These are phyloP conservation scores for Hypotaenidia okinawae DNA, from an alignment of 2,797 vertebrate species.

Conservation along the genomic window DNA sequence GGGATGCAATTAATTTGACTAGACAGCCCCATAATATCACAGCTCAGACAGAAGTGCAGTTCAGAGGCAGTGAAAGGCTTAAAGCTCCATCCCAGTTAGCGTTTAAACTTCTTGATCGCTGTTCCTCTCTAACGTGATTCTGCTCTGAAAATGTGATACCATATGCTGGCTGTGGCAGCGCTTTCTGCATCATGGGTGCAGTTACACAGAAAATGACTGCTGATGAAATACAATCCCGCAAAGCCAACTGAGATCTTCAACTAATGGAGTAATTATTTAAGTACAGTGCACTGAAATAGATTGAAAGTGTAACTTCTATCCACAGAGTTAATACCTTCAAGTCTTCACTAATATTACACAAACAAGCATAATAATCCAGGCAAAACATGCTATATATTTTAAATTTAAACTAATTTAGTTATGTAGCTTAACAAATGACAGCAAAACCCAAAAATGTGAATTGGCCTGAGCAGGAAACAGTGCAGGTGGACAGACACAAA, in stretches of 20 bases:
- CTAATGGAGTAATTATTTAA: neutral
- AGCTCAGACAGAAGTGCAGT: constrained; percentile 41
- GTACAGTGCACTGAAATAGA: neutral
- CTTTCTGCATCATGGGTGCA: neutral
- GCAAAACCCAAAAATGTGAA: neutral
- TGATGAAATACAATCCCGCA: neutral
- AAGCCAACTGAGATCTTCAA: neutral
- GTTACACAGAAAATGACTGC: neutral
- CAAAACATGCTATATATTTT: neutral
- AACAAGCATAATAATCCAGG: neutral
- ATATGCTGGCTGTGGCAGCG: neutral
- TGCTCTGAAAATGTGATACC: neutral
- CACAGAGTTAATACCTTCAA: neutral
- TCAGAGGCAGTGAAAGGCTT: constrained; percentile 57
- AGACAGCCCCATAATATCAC: constrained; percentile 61
- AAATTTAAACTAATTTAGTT: neutral
- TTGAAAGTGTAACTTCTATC: neutral
- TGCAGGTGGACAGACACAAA: neutral
- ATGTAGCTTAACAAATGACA: neutral
- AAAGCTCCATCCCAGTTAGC: constrained; percentile 42
- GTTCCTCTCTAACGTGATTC: neutral
- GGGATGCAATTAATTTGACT: constrained; percentile 57
- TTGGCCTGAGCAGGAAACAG: neutral
- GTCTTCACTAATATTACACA: neutral
- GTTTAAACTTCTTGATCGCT: neutral